Base-by-base conservation (phyloP, 2,888 invertebrate genomes). In the Drosophila monieri region DNA sequence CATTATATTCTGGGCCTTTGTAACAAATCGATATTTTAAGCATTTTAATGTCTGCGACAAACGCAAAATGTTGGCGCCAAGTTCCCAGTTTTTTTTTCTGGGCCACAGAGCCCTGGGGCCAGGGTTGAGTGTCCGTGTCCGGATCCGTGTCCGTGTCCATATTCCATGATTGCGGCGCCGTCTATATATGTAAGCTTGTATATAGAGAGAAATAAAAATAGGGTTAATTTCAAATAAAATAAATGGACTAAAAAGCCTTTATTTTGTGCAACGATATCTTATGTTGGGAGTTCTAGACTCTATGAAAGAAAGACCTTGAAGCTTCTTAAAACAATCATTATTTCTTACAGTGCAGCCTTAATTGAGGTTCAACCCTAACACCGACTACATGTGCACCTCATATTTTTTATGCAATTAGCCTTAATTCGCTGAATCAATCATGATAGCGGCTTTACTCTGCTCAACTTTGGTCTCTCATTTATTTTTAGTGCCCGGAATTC, bases 31-130 rank as follows among this genome's bases (percentile, higher is more conserved):
- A 84, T 84, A 85, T 84, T 84, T 84, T 80, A 80, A 84, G 85
- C 84, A 84, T 85, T 84, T 84, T 84, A 84, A 84, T 84, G 86
- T 84, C 84, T 84, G 86, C 80, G 80, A 77, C 83, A 85, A 85
- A 83, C 83, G 76, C 84, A 86, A 79, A 85, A 81, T 78, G 78
- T 77, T 84, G 84, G 86, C 84, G 84, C 84, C 83, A 85, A 67
- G 37, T 53, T 64, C 54, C 49, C 43, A 57, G 74, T 55, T 61
- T 15, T 47, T 48, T 41, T 35, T 27, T 18, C 44, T 53, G 41
- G 25, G 25, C 25, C 25, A 52, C 25, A 23, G 43, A 54, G 56
- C 47, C 18, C 39, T 18, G 58, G 30, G 57, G 67, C 65, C 73
- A 60, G 73, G 68, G 76, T 73, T 67, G 70, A 60, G 73, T 68